Percentiles rank a stretch among this genome's conserved stretches.
Evolutionary conservation across 2,888 invertebrate species (phyloP).

Genomic region (Eubasilissa splendida): DNA sequence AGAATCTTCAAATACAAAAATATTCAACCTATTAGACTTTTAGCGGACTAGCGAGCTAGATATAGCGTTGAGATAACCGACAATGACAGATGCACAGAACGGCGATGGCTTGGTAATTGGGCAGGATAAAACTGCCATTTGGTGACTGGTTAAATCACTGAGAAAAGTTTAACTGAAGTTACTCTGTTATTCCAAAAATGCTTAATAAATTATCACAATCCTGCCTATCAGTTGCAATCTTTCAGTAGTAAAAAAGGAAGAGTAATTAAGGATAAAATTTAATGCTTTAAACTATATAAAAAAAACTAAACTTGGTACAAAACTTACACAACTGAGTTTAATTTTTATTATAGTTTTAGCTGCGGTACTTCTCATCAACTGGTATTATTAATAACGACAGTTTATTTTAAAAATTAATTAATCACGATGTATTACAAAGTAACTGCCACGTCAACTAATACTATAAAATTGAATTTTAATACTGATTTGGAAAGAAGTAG

Average conservation of each 20-base stretch:
- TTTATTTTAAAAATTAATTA: no score
- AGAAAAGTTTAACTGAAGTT: constrained; percentile 47
- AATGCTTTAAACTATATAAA: neutral
- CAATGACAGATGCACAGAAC: neutral
- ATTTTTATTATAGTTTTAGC: neutral
- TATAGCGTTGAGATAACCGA: no score
- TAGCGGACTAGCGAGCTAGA: no score
- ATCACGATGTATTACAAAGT: no score
- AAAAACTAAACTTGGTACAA: neutral
- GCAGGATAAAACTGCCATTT: constrained; percentile 29
- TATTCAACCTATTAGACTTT: no score
- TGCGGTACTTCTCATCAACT: no score
- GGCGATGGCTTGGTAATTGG: neutral
- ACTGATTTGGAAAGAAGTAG: no score
- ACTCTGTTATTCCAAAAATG: constrained; percentile 43
- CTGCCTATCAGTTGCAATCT: neutral
- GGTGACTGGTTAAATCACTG: constrained; percentile 42
- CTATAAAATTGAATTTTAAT: no score
- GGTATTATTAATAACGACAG: no score
- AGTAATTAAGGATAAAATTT: neutral
- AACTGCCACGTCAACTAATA: no score
- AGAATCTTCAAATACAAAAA: no score
- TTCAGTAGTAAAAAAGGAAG: neutral
- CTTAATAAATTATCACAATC: constrained; percentile 48
- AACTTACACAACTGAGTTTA: neutral